Base-by-base conservation (phyloP, 2,888 invertebrate species). In the Drosophila picticornis region DNA sequence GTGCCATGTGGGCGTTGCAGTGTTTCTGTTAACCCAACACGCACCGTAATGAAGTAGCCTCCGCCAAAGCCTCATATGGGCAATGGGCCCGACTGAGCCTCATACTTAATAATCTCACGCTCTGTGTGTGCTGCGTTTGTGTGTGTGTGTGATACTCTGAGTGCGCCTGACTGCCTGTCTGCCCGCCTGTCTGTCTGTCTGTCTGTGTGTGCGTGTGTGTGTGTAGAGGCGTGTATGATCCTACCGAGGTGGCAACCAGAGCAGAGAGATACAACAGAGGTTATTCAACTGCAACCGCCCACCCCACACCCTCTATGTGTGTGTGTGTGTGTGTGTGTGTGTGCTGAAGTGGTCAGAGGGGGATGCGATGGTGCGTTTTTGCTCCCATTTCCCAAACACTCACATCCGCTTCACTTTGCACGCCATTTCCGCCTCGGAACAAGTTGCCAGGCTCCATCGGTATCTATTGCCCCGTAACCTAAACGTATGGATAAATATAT, bases 11-110 rank as follows among this genome's bases (percentile, higher is more conserved):
- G 62, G 56, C 68, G 62, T 67, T 72, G 62, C 65, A 57, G 56
- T 61, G 53, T 56, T 52, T 62, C 60, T 60, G 71, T 66, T 72
- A 78, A 71, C 73, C 81, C 86, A 84, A 84, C 89, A 87, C 87
- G 87, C 87, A 88, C 83, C 81, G 84, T 87, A 87, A 88, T 87
- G 87, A 87, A 87, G 87, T 87, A 87, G 87, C 86, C 87, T 64
- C 73, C 68, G 76, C 75, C 70, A 84, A 79, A 75, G 59, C 69
- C 70, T 57, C 83, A 82, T 84, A 82, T 87, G 84, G 84, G 80
- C 74, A 77, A 79, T 79, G 46, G 46, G 81, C 81, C 86, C 84
- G 83, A 85, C 85, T 83, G 88, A 81, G 88, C 80, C 88, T 85
- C 85, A 85, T 86, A 79, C 78, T 75, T 79, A 86, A 87, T 88